A percentile compares a stretch with the other conserved stretches of the same genome.
Evolutionary conservation across 2,797 vertebrate species (phyloP).

Genomic region (Craterocephalus amniculus): DNA sequence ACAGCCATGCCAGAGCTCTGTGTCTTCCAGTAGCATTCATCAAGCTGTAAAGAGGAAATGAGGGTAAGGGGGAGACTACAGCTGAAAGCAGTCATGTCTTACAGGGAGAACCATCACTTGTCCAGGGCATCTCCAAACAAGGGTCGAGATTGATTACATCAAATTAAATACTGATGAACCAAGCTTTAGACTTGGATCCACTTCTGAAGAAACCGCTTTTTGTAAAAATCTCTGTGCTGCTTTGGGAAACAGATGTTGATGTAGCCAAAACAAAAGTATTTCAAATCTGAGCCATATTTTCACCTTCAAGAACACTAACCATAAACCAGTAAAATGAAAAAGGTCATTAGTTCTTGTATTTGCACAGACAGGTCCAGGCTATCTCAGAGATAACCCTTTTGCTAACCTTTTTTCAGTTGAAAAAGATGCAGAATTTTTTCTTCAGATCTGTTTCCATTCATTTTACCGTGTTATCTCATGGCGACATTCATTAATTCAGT

Average conservation of each 20-base stretch:
- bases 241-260: background rate
- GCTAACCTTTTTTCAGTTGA: background rate
- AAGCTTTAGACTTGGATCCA: constrained; percentile 26
- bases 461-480: background rate
- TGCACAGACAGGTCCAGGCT: background rate
- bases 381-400: background rate
- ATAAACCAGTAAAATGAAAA: background rate
- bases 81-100: constrained; percentile 54
- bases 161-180: constrained; percentile 55
- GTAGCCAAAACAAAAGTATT: background rate
- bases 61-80: constrained; percentile 29
- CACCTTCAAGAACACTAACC: background rate
- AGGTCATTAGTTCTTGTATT: background rate
- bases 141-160: constrained; percentile 45
- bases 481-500: background rate
- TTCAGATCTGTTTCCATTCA: background rate
- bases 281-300: background rate
- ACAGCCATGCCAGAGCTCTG: constrained; percentile 41
- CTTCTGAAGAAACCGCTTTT: background rate
- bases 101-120: constrained; percentile 42
- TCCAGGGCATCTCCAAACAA: constrained; percentile 47
- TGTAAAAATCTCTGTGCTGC: no score
- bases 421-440: no score
- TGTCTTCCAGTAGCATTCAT: constrained; percentile 67
- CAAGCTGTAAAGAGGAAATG: constrained; percentile 62